These are phyloP conservation scores for Numenius phaeopus DNA, from an alignment of 2,797 vertebrate genomes.

Conservation along the genomic window DNA sequence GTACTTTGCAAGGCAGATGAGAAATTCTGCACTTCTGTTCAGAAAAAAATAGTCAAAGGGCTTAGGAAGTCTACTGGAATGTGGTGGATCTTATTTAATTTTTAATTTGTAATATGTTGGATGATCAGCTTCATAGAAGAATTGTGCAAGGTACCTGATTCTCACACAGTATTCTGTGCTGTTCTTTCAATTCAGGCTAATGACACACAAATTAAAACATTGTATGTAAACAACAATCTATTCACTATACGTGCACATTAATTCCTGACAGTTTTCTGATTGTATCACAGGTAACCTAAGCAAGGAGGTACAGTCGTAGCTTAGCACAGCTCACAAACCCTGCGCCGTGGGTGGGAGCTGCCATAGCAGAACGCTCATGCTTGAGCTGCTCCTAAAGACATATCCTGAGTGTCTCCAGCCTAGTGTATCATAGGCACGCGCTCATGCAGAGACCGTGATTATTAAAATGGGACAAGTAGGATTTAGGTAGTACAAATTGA, in stretches of 20 bases:
- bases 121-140: not conserved
- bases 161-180: not conserved
- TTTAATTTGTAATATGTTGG: not conserved
- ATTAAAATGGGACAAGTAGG: not conserved
- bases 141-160: not conserved
- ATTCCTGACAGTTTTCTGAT: not conserved
- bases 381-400: not conserved
- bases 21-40: not conserved
- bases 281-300: not conserved
- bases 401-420: not conserved
- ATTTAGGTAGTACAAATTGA: not conserved
- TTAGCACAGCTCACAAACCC: not conserved
- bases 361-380: not conserved
- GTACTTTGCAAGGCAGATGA: not conserved
- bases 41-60: not conserved
- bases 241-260: not conserved
- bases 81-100: not conserved
- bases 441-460: not conserved
- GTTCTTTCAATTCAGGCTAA: not conserved
- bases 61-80: not conserved
- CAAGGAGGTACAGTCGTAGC: not conserved
- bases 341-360: not conserved
- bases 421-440: not conserved
- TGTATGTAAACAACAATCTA: not conserved
- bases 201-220: not conserved